These are phyloP conservation scores for Drepana arcuata DNA, from an alignment of 1,140 invertebrate genomes.

Conservation along the genomic window DNA sequence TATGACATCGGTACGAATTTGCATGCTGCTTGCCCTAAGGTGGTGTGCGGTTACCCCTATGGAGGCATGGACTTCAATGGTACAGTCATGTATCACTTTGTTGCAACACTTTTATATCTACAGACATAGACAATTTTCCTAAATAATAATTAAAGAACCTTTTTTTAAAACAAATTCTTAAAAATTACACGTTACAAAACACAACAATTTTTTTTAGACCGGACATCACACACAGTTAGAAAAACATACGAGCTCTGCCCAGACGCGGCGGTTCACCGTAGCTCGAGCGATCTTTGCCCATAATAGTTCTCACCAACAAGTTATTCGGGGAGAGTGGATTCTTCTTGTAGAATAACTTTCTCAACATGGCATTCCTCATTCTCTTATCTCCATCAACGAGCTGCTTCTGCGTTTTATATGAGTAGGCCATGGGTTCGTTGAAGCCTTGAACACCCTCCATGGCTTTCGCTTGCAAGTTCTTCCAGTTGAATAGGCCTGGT, in stretches of 20 bases:
- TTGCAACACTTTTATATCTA: too few species aligned
- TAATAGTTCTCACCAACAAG: slow-evolving; percentile 40
- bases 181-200: slow-evolving; percentile 9
- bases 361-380: slow-evolving; percentile 40
- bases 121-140: neutral
- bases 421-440: slow-evolving; percentile 24
- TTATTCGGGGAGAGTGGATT: slow-evolving; percentile 56
- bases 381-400: slow-evolving; percentile 39
- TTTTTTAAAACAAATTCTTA: slow-evolving; percentile 20
- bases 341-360: slow-evolving; percentile 51
- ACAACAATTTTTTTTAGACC: slow-evolving; percentile 10
- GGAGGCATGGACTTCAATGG: too few species aligned
- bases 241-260: neutral
- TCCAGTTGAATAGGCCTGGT: slow-evolving; percentile 28
- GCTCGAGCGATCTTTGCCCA: slow-evolving; percentile 46
- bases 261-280: slow-evolving; percentile 31
- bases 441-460: slow-evolving; percentile 17
- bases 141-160: slow-evolving; percentile 20
- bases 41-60: too few species aligned
- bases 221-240: slow-evolving; percentile 3
- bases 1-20: too few species aligned
- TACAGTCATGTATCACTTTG: too few species aligned
- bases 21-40: too few species aligned
- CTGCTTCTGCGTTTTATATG: slow-evolving; percentile 36
- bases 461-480: slow-evolving; percentile 31